Conservation (phyloP, 2,888 invertebrate species). For the Perithous albicinctus region DNA sequence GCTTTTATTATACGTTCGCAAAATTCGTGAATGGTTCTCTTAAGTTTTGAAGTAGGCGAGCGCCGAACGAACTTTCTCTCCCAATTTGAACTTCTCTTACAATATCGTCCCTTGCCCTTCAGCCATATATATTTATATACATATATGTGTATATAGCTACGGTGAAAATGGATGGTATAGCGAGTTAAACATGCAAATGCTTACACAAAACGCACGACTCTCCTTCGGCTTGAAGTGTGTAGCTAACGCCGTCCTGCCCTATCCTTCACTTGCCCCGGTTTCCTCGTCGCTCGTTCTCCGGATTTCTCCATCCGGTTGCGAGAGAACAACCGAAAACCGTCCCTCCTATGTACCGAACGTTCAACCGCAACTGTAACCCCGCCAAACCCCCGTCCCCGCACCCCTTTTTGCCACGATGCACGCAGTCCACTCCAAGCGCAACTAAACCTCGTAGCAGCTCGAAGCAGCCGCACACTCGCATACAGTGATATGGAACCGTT, state of each 20-base stretch:
- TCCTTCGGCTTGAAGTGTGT: constrained; percentile 41
- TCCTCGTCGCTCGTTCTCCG: constrained; percentile 52
- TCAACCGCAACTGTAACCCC: constrained; percentile 38
- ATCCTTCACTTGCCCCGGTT: constrained; percentile 67
- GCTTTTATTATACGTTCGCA: neutral
- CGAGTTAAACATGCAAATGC: constrained; percentile 76
- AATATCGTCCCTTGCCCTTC: neutral
- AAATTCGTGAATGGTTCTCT: neutral
- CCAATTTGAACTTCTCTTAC: neutral
- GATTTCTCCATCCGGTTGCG: constrained; percentile 59
- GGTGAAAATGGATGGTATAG: constrained; percentile 24
- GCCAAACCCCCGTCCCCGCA: constrained; percentile 5
- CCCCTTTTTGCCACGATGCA: constrained; percentile 58
- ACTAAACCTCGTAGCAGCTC: constrained; percentile 27
- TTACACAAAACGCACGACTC: constrained; percentile 71
- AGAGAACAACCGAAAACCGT: constrained; percentile 55
- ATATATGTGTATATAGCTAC: too few species aligned
- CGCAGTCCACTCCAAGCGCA: constrained; percentile 45
- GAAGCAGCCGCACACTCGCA: constrained; percentile 40
- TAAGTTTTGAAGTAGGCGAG: neutral
- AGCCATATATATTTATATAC: too few species aligned
- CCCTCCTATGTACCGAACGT: constrained; percentile 43
- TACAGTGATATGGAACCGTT: constrained; percentile 66
- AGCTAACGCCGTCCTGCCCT: constrained; percentile 39
- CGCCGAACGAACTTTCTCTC: neutral